A percentile compares a stretch with the other conserved stretches of the same genome.
phyloP scores from a whole-genome alignment of 2,888 invertebrate genomes.

The Tanytarsus gracilentus region DNA sequence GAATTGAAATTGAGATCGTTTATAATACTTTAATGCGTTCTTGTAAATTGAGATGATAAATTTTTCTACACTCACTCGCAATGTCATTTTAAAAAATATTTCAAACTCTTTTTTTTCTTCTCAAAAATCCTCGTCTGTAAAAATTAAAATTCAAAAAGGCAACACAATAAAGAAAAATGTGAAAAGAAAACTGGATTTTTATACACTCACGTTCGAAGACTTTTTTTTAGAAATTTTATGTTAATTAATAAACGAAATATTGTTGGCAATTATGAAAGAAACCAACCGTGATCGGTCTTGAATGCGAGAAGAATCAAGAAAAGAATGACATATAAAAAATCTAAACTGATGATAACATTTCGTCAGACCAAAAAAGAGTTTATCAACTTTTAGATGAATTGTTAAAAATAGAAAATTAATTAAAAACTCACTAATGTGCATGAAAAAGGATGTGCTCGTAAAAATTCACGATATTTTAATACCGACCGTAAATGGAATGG shows the following conservation, averaged over 20 bases:
- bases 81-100: neutral
- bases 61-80: neutral
- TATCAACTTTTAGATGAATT: neutral
- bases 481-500: neutral
- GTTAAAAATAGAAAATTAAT: neutral
- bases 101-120: neutral
- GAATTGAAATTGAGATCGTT: too few species aligned
- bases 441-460: neutral
- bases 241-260: constrained; percentile 26
- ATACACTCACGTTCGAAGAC: neutral
- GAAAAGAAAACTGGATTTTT: constrained; percentile 1
- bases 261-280: constrained; percentile 24
- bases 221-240: constrained; percentile 21
- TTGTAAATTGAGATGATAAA: constrained; percentile 9
- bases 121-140: neutral
- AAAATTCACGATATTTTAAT: neutral
- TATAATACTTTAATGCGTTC: constrained; percentile 13
- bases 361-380: neutral
- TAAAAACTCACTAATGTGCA: neutral
- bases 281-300: neutral
- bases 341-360: too few species aligned
- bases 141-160: too few species aligned
- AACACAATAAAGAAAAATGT: too few species aligned
- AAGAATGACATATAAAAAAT: constrained; percentile 20
- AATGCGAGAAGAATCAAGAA: neutral